phyloP scores from a whole-genome alignment of 2,888 invertebrate species.

The Melanostoma mellinum region DNA sequence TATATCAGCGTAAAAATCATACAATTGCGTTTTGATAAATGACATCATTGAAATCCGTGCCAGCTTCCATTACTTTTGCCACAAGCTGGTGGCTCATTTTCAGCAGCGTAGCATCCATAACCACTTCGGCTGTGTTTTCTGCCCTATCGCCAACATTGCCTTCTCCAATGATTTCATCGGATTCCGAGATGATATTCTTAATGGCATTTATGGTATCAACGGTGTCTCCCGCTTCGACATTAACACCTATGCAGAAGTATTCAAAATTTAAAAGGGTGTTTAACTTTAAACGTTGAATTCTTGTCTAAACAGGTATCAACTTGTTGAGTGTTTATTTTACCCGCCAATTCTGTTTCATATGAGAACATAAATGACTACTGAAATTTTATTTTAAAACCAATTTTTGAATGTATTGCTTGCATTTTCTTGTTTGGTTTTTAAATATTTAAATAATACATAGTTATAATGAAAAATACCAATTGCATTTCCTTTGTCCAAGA shows the following conservation, averaged over 20 bases:
- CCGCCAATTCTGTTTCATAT: too few relatives aligned
- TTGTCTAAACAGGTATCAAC: too few relatives aligned
- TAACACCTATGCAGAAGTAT: conserved; percentile 21
- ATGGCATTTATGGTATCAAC: conserved; percentile 73
- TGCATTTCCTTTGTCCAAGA: conserved; percentile 69
- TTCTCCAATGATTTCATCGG: conserved; percentile 76
- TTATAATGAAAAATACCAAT: conserved; percentile 63
- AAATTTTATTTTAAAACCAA: too few relatives aligned
- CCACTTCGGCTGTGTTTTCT: conserved; percentile 80
- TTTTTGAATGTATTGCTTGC: too few relatives aligned
- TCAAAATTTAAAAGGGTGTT: too few relatives aligned
- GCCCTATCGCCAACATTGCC: conserved; percentile 76
- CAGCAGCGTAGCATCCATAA: conserved; percentile 80
- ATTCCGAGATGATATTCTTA: conserved; percentile 75
- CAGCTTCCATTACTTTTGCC: conserved; percentile 77
- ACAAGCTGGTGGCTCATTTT: conserved; percentile 79
- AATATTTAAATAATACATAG: background rate
- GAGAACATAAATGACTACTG: too few relatives aligned
- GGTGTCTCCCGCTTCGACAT: conserved; percentile 46
- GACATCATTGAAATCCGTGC: conserved; percentile 77
- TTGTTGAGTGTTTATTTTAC: too few relatives aligned
- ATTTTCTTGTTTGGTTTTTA: background rate
- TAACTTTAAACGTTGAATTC: too few relatives aligned
- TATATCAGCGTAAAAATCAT: conserved; percentile 66
- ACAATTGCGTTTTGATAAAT: conserved; percentile 78